Evolutionary conservation across 2,797 vertebrate genomes (phyloP).

Genomic region (Clarias pachynema): DNA sequence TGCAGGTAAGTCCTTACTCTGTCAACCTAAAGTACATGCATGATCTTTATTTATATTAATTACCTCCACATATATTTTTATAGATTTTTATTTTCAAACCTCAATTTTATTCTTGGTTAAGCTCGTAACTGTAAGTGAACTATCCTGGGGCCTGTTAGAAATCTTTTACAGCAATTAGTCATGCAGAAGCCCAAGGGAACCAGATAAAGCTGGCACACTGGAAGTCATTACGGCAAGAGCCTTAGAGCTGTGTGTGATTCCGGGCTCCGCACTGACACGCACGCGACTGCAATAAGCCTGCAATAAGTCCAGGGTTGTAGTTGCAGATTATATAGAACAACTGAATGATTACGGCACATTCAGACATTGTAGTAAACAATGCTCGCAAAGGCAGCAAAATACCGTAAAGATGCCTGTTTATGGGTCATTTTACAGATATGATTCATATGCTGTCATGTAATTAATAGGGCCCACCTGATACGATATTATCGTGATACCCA

Average conservation of each 20-base stretch:
- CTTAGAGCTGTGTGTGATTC: constrained; percentile 40
- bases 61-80: background rate
- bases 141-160: constrained; percentile 33
- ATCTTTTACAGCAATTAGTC: constrained; percentile 42
- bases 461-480: no score
- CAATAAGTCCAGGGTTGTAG: constrained; percentile 29
- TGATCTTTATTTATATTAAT: constrained; percentile 12
- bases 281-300: constrained; percentile 15
- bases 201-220: constrained; percentile 48
- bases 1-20: background rate
- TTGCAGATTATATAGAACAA: constrained; percentile 28
- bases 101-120: background rate
- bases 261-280: constrained; percentile 13
- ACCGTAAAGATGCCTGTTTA: background rate
- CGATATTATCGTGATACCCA: no score
- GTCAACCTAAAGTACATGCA: background rate
- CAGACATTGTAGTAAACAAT: constrained; percentile 10
- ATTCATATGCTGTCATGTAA: background rate
- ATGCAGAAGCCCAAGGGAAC: constrained; percentile 39
- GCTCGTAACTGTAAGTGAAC: constrained; percentile 29
- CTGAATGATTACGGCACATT: background rate
- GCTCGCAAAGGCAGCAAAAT: background rate
- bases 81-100: background rate
- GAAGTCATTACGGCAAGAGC: constrained; percentile 38
- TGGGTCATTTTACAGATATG: background rate